These are phyloP conservation scores for Timandra comae DNA, from an alignment of 2,888 invertebrate genomes.

Conservation along the genomic window DNA sequence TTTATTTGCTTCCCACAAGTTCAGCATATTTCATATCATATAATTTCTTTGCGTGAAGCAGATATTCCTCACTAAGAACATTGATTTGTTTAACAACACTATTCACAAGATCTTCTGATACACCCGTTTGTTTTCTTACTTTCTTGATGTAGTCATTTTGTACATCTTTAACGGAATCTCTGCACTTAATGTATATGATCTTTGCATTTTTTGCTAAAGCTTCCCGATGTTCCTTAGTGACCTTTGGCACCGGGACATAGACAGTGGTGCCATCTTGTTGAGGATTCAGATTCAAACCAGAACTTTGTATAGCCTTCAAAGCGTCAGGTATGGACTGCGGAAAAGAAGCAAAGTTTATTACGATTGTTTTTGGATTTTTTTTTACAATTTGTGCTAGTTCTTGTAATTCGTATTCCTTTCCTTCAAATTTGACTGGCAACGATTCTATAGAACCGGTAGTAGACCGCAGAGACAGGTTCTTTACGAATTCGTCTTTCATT, in stretches of 20 bases:
- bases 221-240: constrained; percentile 95
- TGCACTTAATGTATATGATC: constrained; percentile 85
- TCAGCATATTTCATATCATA: constrained; percentile 85
- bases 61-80: constrained; percentile 81
- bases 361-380: constrained; percentile 90
- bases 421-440: constrained; percentile 84
- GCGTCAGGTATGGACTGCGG: constrained; percentile 91
- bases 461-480: constrained; percentile 87
- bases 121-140: constrained; percentile 81
- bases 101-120: constrained; percentile 83
- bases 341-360: constrained; percentile 88
- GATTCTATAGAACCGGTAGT: constrained; percentile 89
- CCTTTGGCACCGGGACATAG: constrained; percentile 92
- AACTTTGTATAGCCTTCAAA: constrained; percentile 83
- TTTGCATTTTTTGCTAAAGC: constrained; percentile 92
- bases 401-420: constrained; percentile 87
- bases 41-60: constrained; percentile 54
- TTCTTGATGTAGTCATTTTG: constrained; percentile 84
- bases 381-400: constrained; percentile 91
- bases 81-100: constrained; percentile 83
- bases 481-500: constrained; percentile 87
- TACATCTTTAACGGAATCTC: constrained; percentile 84
- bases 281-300: constrained; percentile 94
- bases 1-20: constrained; percentile 71
- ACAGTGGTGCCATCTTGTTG: constrained; percentile 96